Evolutionary conservation across 2,113 vertebrate species (phyloP).

Genomic region (Tylochromis polylepis): DNA sequence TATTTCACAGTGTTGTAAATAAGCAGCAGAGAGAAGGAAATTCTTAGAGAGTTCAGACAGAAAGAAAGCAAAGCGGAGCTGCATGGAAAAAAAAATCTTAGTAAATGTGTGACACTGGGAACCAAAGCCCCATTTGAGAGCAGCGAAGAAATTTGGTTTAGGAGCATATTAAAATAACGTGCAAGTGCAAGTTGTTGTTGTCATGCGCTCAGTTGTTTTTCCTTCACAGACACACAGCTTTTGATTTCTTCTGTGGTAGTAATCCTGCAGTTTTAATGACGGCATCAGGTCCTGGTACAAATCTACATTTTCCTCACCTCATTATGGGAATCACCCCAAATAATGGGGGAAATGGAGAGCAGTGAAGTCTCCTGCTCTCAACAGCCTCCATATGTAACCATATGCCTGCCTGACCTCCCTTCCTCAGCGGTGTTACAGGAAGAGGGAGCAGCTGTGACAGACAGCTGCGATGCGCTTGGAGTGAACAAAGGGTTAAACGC

Average conservation of each 20-base stretch:
- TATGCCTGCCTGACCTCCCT: background rate
- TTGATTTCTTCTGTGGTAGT: background rate
- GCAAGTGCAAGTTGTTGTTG: background rate
- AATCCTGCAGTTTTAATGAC: background rate
- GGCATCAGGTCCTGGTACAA: background rate
- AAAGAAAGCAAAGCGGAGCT: background rate
- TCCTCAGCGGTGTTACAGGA: background rate
- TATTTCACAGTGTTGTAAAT: background rate
- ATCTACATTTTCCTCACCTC: background rate
- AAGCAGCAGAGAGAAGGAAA: background rate
- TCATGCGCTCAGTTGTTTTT: background rate
- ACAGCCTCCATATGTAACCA: background rate
- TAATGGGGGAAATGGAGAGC: background rate
- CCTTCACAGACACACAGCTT: background rate
- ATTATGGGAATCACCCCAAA: background rate
- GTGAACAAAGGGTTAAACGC: conserved; percentile 19
- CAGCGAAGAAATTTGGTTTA: background rate
- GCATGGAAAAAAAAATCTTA: background rate
- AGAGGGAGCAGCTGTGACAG: background rate
- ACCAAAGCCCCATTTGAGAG: background rate
- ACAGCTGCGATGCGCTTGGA: background rate
- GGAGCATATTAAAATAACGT: background rate
- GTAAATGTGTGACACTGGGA: background rate
- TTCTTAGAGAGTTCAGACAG: background rate
- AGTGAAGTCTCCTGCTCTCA: background rate